Base-by-base conservation (phyloP, 2,888 invertebrate genomes). In the Cephus spinipes region DNA sequence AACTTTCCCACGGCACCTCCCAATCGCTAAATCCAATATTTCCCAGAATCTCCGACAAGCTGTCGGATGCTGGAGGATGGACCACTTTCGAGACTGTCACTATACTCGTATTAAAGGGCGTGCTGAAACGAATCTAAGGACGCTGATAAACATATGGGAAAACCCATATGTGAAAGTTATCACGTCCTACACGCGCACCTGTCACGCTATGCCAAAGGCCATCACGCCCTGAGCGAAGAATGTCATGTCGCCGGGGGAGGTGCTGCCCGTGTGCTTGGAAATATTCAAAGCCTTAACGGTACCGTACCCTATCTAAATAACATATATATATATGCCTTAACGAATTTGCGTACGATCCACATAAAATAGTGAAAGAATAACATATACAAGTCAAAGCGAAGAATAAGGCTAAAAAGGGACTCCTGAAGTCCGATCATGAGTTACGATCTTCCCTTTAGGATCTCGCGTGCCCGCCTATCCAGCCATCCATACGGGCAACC, bases 391-490 rank as follows among this genome's bases (percentile, higher is more conserved):
- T 55, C 23, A 9, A 3, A 55, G 55, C 2, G 23, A 55, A 23
- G 55, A 55, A 55, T 55, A 55, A 55, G 23, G 55, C 0, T 55
- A 55, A 55, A 55, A 55, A 55, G 23, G 15, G 55, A 55, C 9
- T 55, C 55, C 23, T 9, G 23, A 23, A 23, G 55, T 55, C 55
- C 55, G 55, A 23, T 55, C 76, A 77, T 81, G 79, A 81, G 78
- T 81, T 81, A 81, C 77, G 81, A 77, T 81, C 79, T 81, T 78
- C 80, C 78, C 76, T 80, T 78, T 77, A 81, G 74, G 73, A 75
- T 76, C 73, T 77, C 12, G 68, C 73, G 74, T 40, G 69, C 77
- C 68, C 35, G 73, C 71, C 74, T 78, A 75, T 78, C 75, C 71
- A 12, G 12, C 71, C 71, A 55, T 55, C 55, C 55, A 55, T 55